Evolutionary conservation across 2,888 invertebrate species (phyloP).

Genomic region (Neoaliturus tenellus): DNA sequence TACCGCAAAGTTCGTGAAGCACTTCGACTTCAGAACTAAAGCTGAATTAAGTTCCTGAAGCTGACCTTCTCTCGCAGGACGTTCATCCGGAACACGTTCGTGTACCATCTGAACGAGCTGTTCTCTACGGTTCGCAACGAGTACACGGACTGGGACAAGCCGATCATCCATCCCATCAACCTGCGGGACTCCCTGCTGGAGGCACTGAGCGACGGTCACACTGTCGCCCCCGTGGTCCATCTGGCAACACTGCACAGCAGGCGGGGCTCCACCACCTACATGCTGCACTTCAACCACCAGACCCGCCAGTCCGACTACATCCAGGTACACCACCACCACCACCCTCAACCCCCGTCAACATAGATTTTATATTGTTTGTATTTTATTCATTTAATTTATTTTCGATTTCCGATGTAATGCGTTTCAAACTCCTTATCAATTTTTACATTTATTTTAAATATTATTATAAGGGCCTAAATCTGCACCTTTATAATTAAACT

Average conservation of each 20-base stretch:
- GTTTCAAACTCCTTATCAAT: too few relatives aligned
- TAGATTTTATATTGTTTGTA: too few relatives aligned
- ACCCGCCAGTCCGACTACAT: constrained; percentile 88
- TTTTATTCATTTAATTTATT: too few relatives aligned
- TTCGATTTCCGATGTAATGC: too few relatives aligned
- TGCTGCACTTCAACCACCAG: constrained; percentile 92
- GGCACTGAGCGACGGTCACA: constrained; percentile 94
- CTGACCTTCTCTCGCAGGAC: constrained; percentile 76
- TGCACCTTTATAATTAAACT: too few relatives aligned
- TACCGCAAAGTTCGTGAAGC: not conserved
- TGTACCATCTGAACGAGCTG: constrained; percentile 96
- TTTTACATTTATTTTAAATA: too few relatives aligned
- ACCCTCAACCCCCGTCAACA: too few relatives aligned
- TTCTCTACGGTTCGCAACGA: constrained; percentile 95
- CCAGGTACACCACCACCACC: constrained; percentile 76
- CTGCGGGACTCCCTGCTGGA: constrained; percentile 91
- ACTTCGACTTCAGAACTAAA: not conserved
- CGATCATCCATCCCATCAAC: constrained; percentile 89
- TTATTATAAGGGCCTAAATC: too few relatives aligned
- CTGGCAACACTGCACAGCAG: constrained; percentile 85
- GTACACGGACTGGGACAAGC: constrained; percentile 97
- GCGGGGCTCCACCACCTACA: constrained; percentile 88
- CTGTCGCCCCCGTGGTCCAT: constrained; percentile 89
- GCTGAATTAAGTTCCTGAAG: not conserved
- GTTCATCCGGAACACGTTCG: constrained; percentile 95